Percentiles rank a stretch among this genome's conserved stretches.
Evolutionary conservation across 2,113 vertebrate species (phyloP).

Genomic region (Pipra filicauda): DNA sequence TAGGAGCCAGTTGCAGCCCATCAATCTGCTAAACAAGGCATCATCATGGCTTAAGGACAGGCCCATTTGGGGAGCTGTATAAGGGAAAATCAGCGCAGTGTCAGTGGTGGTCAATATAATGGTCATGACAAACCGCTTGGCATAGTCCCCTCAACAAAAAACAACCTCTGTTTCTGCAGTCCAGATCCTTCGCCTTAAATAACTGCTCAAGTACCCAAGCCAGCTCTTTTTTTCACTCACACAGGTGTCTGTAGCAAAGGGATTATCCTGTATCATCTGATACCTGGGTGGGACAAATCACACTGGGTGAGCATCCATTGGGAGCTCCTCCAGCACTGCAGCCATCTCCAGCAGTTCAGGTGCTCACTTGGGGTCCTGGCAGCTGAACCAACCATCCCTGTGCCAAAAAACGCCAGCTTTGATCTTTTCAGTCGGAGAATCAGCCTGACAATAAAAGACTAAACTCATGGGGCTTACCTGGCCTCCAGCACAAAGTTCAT

Average conservation of each 20-base stretch:
- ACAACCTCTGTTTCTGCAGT: neutral
- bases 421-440: neutral
- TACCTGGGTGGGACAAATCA: neutral
- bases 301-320: fast-evolving
- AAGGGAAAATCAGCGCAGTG: neutral
- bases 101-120: neutral
- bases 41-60: neutral
- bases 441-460: neutral
- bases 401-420: neutral
- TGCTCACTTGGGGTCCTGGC: neutral
- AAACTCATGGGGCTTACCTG: neutral
- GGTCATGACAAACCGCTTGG: neutral
- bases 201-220: neutral
- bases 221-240: neutral
- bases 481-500: neutral
- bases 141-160: neutral
- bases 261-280: neutral
- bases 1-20: neutral
- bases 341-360: neutral
- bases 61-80: neutral
- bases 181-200: neutral
- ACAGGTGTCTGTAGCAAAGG: fast-evolving
- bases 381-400: neutral
- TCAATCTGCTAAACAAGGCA: neutral
- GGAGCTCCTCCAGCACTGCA: neutral